Base-by-base conservation (phyloP, 2,797 vertebrate genomes). In the Geotrypetes seraphini region DNA sequence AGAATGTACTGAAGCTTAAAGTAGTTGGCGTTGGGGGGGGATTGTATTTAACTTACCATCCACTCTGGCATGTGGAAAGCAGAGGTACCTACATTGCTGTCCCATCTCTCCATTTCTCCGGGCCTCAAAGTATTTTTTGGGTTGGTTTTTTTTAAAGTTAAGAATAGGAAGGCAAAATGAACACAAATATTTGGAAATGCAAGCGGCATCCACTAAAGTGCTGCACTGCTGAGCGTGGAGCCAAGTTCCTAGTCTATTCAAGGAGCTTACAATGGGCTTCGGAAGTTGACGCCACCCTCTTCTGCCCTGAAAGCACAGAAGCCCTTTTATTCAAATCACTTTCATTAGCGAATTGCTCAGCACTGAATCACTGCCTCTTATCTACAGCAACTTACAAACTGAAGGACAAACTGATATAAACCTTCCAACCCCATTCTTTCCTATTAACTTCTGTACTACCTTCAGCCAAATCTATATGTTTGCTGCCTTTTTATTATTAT, bases 1-100 rank as follows among this genome's bases (percentile, higher is more conserved):
- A n/a, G n/a, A n/a, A n/a, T n/a, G n/a, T n/a, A n/a, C n/a, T n/a
- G n/a, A n/a, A n/a, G n/a, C n/a, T n/a, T n/a, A n/a, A n/a, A n/a
- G n/a, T n/a, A n/a, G n/a, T n/a, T n/a, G n/a, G n/a, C n/a, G n/a
- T n/a, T n/a, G n/a, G n/a, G n/a, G n/a, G n/a, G n/a, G n/a, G n/a
- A n/a, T n/a, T n/a, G n/a, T n/a, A n/a, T n/a, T n/a, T n/a, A n/a
- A 69, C 85, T 89, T 79, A 88, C 86, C 84, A 73, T 84, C 84
- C 86, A 85, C 15, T 63, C 57, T 2, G 78, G 78, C 63, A 77
- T 12, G 31, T 56, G 68, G 63, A 86, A 83, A 32, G 82, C 75
- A 4, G 76, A 56, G 38, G 67, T 38, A 36, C 59, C 56, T 41
- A 65, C 47, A 2, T 22, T 39, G 24, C 69, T 3, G 17, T 51